phyloP scores from a whole-genome alignment of 2,888 invertebrate genomes.

The Hoplodrina blanda region DNA sequence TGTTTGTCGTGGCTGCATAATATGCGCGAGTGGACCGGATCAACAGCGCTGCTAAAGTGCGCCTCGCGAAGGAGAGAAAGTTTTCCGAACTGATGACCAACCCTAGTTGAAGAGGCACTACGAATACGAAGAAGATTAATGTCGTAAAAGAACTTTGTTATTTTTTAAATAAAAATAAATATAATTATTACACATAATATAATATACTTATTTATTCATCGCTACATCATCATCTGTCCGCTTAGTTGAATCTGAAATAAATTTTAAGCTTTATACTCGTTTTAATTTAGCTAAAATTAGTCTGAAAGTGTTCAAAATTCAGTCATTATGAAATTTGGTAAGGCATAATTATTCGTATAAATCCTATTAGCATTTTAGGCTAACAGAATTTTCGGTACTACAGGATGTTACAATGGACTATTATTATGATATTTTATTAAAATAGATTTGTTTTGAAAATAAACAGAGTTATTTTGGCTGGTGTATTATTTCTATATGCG shows the following conservation, averaged over 20 bases:
- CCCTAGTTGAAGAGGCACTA: too few species aligned
- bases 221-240: constrained; percentile 7
- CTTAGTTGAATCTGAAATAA: constrained; percentile 28
- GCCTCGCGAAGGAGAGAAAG: too few species aligned
- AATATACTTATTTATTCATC: constrained; percentile 10
- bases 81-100: too few species aligned
- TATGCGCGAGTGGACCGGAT: too few species aligned
- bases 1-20: too few species aligned
- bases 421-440: constrained; percentile 14
- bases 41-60: too few species aligned
- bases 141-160: too few species aligned
- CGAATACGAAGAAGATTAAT: too few species aligned
- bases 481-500: neutral
- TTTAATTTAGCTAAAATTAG: constrained; percentile 31
- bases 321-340: constrained; percentile 28
- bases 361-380: constrained; percentile 37
- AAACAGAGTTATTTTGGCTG: neutral
- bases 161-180: too few species aligned
- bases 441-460: neutral
- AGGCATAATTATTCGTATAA: constrained; percentile 28
- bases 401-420: constrained; percentile 8
- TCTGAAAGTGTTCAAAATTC: constrained; percentile 26
- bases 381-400: constrained; percentile 21
- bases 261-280: constrained; percentile 15
- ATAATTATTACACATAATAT: too few species aligned